Conservation (phyloP, 64 coral and sea anemone genomes). For the Exaiptasia diaphana region DNA sequence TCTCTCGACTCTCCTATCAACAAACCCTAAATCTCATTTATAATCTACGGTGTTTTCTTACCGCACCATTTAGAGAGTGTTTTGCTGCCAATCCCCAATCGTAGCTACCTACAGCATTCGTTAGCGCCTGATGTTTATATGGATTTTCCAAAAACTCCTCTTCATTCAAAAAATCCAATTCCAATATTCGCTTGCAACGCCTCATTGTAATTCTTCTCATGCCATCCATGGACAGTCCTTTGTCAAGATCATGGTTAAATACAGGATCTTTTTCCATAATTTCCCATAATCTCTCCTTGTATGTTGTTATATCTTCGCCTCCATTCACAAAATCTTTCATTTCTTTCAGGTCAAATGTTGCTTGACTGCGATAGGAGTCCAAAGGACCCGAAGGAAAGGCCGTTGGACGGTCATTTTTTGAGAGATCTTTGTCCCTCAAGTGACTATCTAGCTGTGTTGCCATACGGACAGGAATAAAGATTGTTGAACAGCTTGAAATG, state of each 20-base stretch:
- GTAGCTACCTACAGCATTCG: conserved; percentile 50
- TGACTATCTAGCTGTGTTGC: neutral
- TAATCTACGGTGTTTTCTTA: neutral
- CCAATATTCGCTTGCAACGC: conserved; percentile 53
- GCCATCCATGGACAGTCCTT: conserved; percentile 59
- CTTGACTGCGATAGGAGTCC: conserved; percentile 66
- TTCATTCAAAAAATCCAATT: conserved; percentile 75
- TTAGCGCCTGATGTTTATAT: conserved; percentile 38
- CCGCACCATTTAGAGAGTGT: conserved; percentile 39
- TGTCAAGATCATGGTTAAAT: conserved; percentile 59
- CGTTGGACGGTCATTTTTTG: neutral
- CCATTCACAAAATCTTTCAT: conserved; percentile 89
- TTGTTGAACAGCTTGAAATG: too few species aligned
- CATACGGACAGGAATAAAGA: too few species aligned
- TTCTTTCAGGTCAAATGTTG: conserved; percentile 74
- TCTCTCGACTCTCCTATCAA: too few species aligned
- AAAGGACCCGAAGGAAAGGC: conserved; percentile 68
- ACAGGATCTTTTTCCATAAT: conserved; percentile 76
- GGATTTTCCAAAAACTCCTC: conserved; percentile 64
- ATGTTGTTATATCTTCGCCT: conserved; percentile 64
- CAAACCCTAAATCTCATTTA: too few species aligned
- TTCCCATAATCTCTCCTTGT: conserved; percentile 73
- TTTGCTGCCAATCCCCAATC: conserved; percentile 76
- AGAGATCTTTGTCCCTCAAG: neutral
- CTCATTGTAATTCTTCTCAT: conserved; percentile 49